Evolutionary conservation across 2,113 vertebrate genomes (phyloP).

Genomic region (Sebastes schlegelii): DNA sequence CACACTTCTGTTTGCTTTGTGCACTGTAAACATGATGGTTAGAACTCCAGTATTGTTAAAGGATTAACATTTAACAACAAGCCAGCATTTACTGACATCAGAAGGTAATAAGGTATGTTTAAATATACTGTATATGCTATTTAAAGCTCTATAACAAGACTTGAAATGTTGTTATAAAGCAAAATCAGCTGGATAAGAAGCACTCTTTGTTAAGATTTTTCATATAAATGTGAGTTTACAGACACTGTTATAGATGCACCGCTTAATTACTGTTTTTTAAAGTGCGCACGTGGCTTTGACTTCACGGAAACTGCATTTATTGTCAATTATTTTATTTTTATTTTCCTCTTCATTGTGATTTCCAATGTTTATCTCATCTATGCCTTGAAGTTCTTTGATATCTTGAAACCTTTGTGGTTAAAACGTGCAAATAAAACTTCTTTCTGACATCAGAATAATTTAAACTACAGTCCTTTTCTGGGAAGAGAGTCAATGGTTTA

Average conservation of each 20-base stretch:
- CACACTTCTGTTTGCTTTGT: neutral
- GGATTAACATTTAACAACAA: conserved; percentile 4
- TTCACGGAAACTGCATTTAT: neutral
- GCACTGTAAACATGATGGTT: neutral
- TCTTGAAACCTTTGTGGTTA: neutral
- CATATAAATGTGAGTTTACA: neutral
- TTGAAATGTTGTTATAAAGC: neutral
- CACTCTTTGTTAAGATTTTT: neutral
- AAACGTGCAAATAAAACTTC: neutral
- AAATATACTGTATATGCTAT: neutral
- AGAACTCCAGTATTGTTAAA: neutral
- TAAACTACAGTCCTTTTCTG: neutral
- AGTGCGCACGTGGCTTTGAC: neutral
- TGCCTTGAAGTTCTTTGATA: neutral
- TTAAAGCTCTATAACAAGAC: neutral
- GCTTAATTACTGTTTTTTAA: neutral
- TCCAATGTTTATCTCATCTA: neutral
- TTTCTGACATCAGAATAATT: neutral
- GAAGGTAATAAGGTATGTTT: neutral
- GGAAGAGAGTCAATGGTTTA: neutral
- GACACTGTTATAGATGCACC: neutral
- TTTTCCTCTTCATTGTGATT: neutral
- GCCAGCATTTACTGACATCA: neutral
- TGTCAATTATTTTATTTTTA: neutral
- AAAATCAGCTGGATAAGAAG: neutral